Conservation (phyloP, 1,140 invertebrate genomes). For the Heterodera carotae region DNA sequence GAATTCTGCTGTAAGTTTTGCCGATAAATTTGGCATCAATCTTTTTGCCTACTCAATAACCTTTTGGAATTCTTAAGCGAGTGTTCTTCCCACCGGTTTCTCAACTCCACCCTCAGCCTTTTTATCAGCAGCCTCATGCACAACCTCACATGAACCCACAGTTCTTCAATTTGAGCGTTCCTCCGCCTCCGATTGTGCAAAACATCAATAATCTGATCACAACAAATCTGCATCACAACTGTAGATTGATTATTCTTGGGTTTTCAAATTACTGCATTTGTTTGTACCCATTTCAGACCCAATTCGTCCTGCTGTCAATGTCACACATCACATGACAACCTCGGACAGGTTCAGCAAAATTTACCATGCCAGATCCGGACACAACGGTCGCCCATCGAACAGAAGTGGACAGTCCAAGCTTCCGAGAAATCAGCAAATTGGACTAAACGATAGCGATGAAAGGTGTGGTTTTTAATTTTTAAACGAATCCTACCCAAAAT, state of each 20-base stretch:
- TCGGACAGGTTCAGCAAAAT: neutral
- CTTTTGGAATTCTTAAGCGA: neutral
- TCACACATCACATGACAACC: neutral
- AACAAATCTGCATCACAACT: neutral
- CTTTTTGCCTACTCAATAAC: neutral
- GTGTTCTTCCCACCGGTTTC: neutral
- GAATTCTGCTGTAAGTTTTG: neutral
- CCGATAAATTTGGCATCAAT: neutral
- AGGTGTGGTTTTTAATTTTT: neutral
- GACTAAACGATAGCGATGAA: neutral
- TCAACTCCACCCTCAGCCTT: neutral
- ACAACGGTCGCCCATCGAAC: neutral
- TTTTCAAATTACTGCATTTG: neutral
- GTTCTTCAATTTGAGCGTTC: conserved; percentile 1
- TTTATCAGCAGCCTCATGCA: neutral
- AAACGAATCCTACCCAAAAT: neutral
- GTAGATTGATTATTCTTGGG: neutral
- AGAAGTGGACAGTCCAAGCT: neutral
- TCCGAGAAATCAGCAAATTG: neutral
- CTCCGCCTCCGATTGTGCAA: neutral
- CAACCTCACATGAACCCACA: neutral
- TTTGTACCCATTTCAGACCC: neutral
- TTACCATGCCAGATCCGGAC: neutral
- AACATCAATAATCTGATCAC: neutral
- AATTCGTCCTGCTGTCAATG: neutral